Evolutionary conservation across 2,888 invertebrate species (phyloP).

Genomic region (Myopa tessellatipennis): DNA sequence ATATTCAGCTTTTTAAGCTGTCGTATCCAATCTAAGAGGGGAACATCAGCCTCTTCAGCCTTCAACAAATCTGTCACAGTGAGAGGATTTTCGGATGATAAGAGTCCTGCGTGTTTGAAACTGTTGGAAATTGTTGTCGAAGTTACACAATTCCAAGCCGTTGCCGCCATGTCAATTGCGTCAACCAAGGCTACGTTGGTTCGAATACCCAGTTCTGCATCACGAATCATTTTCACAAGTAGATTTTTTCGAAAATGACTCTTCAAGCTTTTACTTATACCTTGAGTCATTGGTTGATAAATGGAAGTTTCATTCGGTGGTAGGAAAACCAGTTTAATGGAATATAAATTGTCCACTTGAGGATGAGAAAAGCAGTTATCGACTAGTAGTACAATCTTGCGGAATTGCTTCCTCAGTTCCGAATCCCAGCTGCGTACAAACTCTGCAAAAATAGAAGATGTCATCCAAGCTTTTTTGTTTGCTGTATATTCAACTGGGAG

Average conservation of each 20-base stretch:
- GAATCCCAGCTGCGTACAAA: no score
- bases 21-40: no score
- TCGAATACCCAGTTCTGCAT: background rate
- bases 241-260: background rate
- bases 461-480: no score
- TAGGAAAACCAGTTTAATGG: slow-evolving; percentile 2
- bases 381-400: slow-evolving; percentile 23
- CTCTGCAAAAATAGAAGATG: no score
- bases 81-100: background rate
- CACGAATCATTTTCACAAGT: slow-evolving; percentile 9
- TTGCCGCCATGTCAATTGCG: slow-evolving; percentile 20
- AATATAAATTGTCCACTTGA: slow-evolving; percentile 12
- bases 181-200: slow-evolving; percentile 12
- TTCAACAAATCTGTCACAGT: no score
- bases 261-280: slow-evolving; percentile 25
- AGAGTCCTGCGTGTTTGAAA: slow-evolving; percentile 22
- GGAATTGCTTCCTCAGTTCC: no score
- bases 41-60: no score
- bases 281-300: slow-evolving; percentile 18
- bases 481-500: no score
- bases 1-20: no score
- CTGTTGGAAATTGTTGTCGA: slow-evolving; percentile 15
- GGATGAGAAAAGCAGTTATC: slow-evolving; percentile 20
- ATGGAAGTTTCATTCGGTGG: background rate
- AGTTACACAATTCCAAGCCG: slow-evolving; percentile 21